Base-by-base conservation (phyloP, 2,797 vertebrate genomes). In the Ceryle rudis region DNA sequence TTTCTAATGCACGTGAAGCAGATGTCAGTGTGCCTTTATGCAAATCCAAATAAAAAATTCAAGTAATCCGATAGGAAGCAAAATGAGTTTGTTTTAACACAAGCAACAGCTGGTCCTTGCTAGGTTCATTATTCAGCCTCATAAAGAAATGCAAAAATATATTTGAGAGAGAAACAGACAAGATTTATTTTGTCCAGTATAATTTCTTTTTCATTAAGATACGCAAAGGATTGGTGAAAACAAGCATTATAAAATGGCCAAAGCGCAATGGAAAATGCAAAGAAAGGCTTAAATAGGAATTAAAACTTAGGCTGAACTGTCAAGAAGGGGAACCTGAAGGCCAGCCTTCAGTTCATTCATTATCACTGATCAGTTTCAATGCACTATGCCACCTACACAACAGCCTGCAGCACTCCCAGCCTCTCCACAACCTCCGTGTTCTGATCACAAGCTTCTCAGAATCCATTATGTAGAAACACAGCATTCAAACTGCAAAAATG, bases 81-180 rank as follows among this genome's bases (percentile, higher is more conserved):
- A 96, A 91, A 90, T 86, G 25, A 86, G 66, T 90, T 93, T 87
- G 61, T 82, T 93, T 94, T 58, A 95, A 72, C 64, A 66, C 35
- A 91, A 95, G 90, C 65, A 96, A 96, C 81, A 97, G 94, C 87
- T 95, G 90, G 42, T 77, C 3, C 2, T 79, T 90, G 91, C 82
- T 51, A 79, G 62, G 35, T 66, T 95, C 54, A 73, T 86, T 91
- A 94, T 89, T 95, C 55, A 77, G 70, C 25, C 60, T 94, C 51
- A 80, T 58, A 44, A 95, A 81, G 41, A 93, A 93, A 64, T 17
- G 21, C 41, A 94, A 77, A 79, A 80, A 77, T 23, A 4, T 60
- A 88, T 88, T 11, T 66, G 55, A 64, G 55, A 66, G 49, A 46
- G 89, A 92, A 92, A 65, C 2, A 89, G 67, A 28, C 17, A 79